Conservation (phyloP, 2,113 vertebrate species). For the Amblyornis subalaris region DNA sequence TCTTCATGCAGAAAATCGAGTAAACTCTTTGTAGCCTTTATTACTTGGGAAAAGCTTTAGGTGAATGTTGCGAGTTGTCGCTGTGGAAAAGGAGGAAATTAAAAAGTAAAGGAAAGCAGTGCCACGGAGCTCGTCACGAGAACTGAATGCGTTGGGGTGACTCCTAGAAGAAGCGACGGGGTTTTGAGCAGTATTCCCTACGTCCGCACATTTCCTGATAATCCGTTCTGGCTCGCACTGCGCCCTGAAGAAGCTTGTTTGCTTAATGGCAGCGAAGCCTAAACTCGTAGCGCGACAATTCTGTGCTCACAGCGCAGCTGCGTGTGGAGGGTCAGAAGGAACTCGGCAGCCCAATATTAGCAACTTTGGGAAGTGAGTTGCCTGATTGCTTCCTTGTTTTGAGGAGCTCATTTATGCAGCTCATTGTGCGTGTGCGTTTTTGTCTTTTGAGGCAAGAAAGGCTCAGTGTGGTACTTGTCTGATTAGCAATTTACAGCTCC, state of each 20-base stretch:
- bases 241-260: background rate
- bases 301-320: background rate
- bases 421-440: background rate
- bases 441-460: conserved; percentile 52
- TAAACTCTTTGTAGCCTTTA: conserved; percentile 43
- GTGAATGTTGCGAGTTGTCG: background rate
- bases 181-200: background rate
- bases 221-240: background rate
- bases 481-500: conserved; percentile 42
- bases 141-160: background rate
- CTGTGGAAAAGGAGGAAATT: conserved; percentile 28
- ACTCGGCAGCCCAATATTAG: conserved; percentile 1
- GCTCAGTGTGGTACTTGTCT: conserved; percentile 44
- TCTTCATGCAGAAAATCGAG: conserved; percentile 49
- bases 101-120: background rate
- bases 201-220: background rate
- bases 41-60: conserved; percentile 13
- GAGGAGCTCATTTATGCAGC: conserved; percentile 45
- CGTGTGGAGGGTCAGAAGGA: background rate
- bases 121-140: accelerated
- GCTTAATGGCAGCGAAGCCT: background rate
- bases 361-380: conserved; percentile 8
- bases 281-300: background rate
- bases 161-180: background rate
- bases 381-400: conserved; percentile 45